A percentile compares a stretch with the other conserved stretches of the same genome.
phyloP scores from a whole-genome alignment of 2,113 vertebrate species.

The Cephalopterus ornatus region DNA sequence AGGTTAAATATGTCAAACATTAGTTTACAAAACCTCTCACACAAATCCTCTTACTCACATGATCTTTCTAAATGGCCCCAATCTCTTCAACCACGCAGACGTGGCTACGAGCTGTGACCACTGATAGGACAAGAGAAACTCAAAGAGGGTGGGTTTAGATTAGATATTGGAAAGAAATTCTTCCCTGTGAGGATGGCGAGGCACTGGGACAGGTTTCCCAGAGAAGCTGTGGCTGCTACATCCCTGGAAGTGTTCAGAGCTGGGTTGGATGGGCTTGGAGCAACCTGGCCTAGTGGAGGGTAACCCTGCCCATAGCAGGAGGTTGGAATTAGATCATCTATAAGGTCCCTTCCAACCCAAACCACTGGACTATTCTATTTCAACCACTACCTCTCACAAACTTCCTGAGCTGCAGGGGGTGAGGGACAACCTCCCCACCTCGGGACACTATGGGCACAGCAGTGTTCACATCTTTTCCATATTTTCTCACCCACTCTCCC shows the following conservation, averaged over 20 bases:
- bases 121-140: background rate
- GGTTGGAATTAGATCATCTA: background rate
- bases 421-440: background rate
- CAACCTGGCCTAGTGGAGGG: background rate
- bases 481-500: background rate
- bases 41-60: conserved; percentile 42
- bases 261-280: background rate
- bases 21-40: conserved; percentile 1
- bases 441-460: background rate
- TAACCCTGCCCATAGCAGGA: background rate
- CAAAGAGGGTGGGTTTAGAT: background rate
- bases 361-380: background rate
- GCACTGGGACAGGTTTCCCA: background rate
- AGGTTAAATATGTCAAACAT: conserved; percentile 20
- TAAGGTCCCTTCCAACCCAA: background rate
- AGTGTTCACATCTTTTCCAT: background rate
- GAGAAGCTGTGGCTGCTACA: background rate
- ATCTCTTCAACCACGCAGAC: background rate
- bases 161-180: background rate
- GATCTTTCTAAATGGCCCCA: background rate
- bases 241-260: background rate
- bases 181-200: background rate
- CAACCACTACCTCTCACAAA: background rate
- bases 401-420: rapidly evolving
- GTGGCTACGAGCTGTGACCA: background rate